A percentile compares a stretch with the other conserved stretches of the same genome.
Evolutionary conservation across 2,113 vertebrate genomes (phyloP).

Genomic region (Anser brachyrhynchus): DNA sequence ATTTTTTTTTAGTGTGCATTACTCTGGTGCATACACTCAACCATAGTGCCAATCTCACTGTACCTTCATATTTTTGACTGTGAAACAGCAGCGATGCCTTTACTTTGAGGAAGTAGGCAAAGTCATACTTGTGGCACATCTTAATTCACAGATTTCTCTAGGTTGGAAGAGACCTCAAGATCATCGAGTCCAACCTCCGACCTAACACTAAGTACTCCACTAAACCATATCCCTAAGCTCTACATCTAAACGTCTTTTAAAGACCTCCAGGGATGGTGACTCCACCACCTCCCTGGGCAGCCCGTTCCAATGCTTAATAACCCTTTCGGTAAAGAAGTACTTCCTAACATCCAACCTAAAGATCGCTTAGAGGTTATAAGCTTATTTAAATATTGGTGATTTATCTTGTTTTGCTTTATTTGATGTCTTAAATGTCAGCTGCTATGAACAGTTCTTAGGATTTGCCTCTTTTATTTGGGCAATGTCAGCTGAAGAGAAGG

Average conservation of each 20-base stretch:
- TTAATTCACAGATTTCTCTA: too few relatives aligned
- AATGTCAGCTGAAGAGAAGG: background rate
- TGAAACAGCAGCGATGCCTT: background rate
- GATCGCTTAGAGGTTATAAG: background rate
- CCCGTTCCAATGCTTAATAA: too few relatives aligned
- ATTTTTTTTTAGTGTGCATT: background rate
- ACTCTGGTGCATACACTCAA: background rate
- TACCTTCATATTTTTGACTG: background rate
- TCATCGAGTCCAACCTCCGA: too few relatives aligned
- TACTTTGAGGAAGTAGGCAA: background rate
- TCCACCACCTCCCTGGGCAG: too few relatives aligned
- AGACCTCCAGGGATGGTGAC: too few relatives aligned
- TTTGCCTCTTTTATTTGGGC: background rate
- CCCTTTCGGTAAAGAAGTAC: too few relatives aligned
- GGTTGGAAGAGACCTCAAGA: too few relatives aligned
- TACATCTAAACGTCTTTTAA: too few relatives aligned
- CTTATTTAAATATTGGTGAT: background rate
- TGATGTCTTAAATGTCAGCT: background rate
- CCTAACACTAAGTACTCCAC: too few relatives aligned
- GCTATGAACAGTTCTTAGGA: background rate
- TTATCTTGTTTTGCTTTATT: constrained; percentile 8
- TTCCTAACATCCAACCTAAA: too few relatives aligned
- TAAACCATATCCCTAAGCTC: too few relatives aligned
- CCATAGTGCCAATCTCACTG: background rate
- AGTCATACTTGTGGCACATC: background rate